These are phyloP conservation scores for Eupithecia centaureata DNA, from an alignment of 2,888 invertebrate genomes.

Conservation along the genomic window DNA sequence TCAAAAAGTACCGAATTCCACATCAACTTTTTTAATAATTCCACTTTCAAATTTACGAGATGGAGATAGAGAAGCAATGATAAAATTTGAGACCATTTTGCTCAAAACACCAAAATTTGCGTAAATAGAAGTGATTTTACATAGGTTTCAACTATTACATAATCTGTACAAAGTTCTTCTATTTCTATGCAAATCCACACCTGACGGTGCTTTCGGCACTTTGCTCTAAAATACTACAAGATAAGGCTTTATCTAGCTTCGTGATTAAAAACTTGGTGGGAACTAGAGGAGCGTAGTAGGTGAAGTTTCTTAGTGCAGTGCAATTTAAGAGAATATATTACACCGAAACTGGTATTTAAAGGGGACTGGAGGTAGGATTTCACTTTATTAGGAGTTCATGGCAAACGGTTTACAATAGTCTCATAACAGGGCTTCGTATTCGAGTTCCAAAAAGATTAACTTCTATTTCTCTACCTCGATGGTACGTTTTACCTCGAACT, in stretches of 20 bases:
- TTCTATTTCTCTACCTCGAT: too few species aligned
- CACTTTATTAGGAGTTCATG: neutral
- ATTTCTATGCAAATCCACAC: conserved; percentile 45
- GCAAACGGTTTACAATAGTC: too few species aligned
- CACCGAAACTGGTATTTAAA: neutral
- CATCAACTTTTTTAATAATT: too few species aligned
- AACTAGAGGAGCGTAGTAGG: neutral
- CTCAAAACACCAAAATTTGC: neutral
- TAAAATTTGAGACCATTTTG: neutral
- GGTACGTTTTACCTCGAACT: too few species aligned
- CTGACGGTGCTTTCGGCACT: conserved; percentile 40
- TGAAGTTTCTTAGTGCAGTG: conserved; percentile 14
- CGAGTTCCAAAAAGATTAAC: too few species aligned
- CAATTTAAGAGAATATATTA: conserved; percentile 10
- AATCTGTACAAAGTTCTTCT: conserved; percentile 36
- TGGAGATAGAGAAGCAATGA: too few species aligned
- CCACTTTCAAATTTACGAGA: too few species aligned
- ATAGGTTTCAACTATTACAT: neutral
- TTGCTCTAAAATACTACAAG: conserved; percentile 32
- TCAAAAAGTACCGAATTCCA: too few species aligned
- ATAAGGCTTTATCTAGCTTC: conserved; percentile 25
- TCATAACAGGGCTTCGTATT: too few species aligned
- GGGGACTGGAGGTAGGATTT: neutral
- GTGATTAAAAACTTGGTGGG: conserved; percentile 28
- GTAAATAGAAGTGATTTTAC: neutral